Evolutionary conservation across 2,797 vertebrate species (phyloP).

Genomic region (Bothrops alternatus): DNA sequence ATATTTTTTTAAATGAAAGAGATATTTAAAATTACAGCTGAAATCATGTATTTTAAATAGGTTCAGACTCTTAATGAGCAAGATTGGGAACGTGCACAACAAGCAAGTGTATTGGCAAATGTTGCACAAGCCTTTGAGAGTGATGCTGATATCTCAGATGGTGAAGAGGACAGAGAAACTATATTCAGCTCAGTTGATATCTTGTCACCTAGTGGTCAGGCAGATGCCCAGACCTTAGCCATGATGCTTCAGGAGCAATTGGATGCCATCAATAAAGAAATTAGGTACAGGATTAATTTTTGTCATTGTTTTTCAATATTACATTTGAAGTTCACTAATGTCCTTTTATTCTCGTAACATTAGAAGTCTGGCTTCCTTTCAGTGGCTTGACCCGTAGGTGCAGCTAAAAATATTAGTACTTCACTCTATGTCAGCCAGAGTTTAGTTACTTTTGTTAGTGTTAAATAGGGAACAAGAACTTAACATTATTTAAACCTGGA

Average conservation of each 20-base stretch:
- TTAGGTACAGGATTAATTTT: conserved; percentile 73
- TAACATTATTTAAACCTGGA: neutral
- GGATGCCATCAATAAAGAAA: conserved; percentile 98
- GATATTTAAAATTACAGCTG: neutral
- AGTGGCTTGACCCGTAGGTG: neutral
- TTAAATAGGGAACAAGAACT: neutral
- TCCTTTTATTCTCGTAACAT: neutral
- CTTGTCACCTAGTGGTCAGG: conserved; percentile 92
- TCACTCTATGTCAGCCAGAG: neutral
- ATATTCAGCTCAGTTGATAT: conserved; percentile 92
- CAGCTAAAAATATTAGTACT: neutral
- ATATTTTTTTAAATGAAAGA: neutral
- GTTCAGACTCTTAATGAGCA: conserved; percentile 97
- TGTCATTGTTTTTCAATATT: neutral
- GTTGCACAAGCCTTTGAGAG: conserved; percentile 97
- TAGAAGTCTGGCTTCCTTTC: neutral
- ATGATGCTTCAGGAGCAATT: conserved; percentile 98
- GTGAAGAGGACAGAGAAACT: conserved; percentile 89
- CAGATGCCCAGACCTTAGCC: conserved; percentile 94
- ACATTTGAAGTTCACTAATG: neutral
- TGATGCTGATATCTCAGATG: conserved; percentile 88
- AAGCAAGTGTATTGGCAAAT: conserved; percentile 93
- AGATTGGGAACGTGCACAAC: conserved; percentile 97
- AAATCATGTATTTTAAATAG: conserved; percentile 61
- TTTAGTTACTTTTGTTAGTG: neutral